A percentile compares a stretch with the other conserved stretches of the same genome.
Conservation (phyloP, 2,113 vertebrate species). For the Hymenochirus boettgeri region DNA sequence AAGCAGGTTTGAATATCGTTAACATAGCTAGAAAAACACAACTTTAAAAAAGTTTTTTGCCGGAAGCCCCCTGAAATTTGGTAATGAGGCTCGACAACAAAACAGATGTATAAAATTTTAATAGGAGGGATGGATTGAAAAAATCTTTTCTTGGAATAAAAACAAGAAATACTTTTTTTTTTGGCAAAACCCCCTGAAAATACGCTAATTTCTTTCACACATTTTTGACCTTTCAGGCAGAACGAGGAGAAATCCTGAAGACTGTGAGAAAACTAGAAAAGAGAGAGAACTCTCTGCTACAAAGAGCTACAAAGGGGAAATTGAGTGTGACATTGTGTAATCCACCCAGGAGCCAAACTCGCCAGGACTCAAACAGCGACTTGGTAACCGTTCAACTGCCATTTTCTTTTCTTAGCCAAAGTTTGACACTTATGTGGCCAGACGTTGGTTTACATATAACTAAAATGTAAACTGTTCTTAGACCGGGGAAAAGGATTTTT, state of each 20-base stretch:
- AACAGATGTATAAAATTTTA: no score
- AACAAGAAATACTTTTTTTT: neutral
- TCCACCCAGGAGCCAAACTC: constrained; percentile 10
- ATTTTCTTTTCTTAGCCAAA: neutral
- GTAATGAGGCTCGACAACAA: neutral
- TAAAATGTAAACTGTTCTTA: no score
- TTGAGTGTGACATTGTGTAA: constrained; percentile 30
- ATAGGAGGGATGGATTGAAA: no score
- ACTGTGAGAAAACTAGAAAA: constrained; percentile 25
- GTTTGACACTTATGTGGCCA: no score
- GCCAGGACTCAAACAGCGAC: neutral
- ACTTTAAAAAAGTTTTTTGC: no score
- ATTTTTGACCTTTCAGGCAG: constrained; percentile 26
- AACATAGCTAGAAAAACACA: no score
- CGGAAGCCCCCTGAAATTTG: neutral
- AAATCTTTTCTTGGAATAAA: no score
- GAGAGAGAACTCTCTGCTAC: constrained; percentile 1
- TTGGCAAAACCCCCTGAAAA: constrained; percentile 24
- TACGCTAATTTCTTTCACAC: constrained; percentile 35
- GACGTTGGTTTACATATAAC: no score
- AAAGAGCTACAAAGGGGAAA: constrained; percentile 14
- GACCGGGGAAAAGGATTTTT: no score
- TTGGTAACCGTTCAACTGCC: neutral
- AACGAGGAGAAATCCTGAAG: constrained; percentile 10
- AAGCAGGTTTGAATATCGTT: no score